Evolutionary conservation across 35 echinoderm and acorn worm species (phyloP).

Genomic region (Ophiothrix spiculata): DNA sequence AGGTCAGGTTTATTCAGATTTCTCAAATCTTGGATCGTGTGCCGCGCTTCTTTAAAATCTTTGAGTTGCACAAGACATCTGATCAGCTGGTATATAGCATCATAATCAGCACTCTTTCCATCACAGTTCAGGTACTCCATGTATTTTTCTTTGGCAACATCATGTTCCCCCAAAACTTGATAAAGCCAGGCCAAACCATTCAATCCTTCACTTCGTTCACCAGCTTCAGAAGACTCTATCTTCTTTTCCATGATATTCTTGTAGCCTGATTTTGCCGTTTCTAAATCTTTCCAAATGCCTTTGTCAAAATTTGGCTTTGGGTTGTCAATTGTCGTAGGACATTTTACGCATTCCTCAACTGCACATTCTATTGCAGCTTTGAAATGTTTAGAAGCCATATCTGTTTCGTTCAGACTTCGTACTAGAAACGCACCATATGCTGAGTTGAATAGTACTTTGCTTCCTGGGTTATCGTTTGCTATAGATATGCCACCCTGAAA

Average conservation of each 20-base stretch:
- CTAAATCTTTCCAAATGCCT: neutral
- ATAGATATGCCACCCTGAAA: neutral
- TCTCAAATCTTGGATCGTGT: neutral
- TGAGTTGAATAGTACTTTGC: neutral
- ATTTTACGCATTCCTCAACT: neutral
- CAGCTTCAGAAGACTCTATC: neutral
- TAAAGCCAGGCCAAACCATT: neutral
- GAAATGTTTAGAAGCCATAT: neutral
- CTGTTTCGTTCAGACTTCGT: neutral
- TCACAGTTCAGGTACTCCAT: neutral
- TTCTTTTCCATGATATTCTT: neutral
- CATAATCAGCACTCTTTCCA: neutral
- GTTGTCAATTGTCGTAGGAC: too few relatives aligned
- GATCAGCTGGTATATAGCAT: neutral
- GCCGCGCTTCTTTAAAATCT: neutral
- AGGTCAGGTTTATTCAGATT: neutral
- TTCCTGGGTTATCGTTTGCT: neutral
- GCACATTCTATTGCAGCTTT: neutral
- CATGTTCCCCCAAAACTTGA: neutral
- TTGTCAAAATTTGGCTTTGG: too few relatives aligned
- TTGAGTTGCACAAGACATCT: neutral
- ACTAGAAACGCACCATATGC: neutral
- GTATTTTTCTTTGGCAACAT: neutral
- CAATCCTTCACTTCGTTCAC: neutral
- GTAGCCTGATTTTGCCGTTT: neutral